Evolutionary conservation across 2,113 vertebrate genomes (phyloP).

Genomic region (Bettongia penicillata): DNA sequence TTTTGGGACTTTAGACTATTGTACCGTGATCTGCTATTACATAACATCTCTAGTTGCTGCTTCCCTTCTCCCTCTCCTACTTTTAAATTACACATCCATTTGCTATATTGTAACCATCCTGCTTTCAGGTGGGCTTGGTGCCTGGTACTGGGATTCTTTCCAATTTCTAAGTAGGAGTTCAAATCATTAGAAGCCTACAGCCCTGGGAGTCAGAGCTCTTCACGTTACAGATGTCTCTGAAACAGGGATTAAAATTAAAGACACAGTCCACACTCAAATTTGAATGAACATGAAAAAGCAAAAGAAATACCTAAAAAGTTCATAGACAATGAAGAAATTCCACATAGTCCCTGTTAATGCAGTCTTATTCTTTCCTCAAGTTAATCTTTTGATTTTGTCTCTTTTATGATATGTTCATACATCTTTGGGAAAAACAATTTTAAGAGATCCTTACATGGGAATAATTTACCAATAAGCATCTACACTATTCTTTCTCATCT

Average conservation of each 20-base stretch:
- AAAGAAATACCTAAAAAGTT: conserved; percentile 45
- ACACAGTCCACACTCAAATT: conserved; percentile 45
- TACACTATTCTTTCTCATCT: conserved; percentile 28
- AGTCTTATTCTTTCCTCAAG: conserved; percentile 16
- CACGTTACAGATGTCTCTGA: conserved; percentile 41
- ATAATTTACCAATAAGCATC: conserved; percentile 30
- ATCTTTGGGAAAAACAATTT: conserved; percentile 39
- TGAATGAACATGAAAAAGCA: conserved; percentile 53
- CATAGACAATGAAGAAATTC: conserved; percentile 34
- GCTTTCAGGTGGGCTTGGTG: conserved; percentile 41
- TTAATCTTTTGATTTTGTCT: conserved; percentile 34
- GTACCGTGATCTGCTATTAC: conserved; percentile 41
- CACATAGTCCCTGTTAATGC: conserved; percentile 1
- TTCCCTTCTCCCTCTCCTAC: conserved; percentile 60
- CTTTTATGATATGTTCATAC: conserved; percentile 14
- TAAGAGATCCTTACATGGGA: conserved; percentile 47
- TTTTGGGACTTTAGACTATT: conserved; percentile 2
- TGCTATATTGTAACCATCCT: conserved; percentile 57
- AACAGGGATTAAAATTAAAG: conserved; percentile 48
- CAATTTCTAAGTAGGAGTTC: not conserved
- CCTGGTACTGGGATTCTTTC: conserved; percentile 2
- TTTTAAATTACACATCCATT: conserved; percentile 66
- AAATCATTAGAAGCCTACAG: not conserved
- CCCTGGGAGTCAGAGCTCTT: conserved; percentile 17
- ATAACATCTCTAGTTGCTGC: conserved; percentile 49